Conservation (phyloP, 2,888 invertebrate genomes). For the Andrena dorsata region DNA sequence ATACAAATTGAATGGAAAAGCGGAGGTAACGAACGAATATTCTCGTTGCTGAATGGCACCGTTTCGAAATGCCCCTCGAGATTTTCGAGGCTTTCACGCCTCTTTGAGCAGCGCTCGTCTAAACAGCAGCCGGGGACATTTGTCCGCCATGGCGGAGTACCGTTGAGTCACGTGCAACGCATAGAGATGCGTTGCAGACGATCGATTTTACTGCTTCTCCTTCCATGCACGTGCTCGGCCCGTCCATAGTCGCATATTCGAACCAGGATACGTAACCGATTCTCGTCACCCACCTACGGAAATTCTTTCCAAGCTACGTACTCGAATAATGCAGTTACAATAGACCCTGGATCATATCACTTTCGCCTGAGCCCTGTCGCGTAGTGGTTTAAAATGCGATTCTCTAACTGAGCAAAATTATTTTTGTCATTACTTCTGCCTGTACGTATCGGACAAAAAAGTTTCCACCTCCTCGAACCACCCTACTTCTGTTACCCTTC, state of each 20-base stretch:
- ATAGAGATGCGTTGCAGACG: slow-evolving; percentile 71
- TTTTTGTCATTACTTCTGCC: too few relatives aligned
- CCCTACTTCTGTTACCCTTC: too few relatives aligned
- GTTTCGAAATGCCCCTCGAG: not conserved
- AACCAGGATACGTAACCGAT: slow-evolving; percentile 20
- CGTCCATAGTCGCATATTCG: slow-evolving; percentile 40
- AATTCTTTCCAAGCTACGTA: not conserved
- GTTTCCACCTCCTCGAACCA: too few relatives aligned
- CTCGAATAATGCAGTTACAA: not conserved
- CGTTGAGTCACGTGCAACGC: slow-evolving; percentile 75
- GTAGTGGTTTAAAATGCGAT: too few relatives aligned
- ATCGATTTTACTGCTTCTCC: slow-evolving; percentile 73
- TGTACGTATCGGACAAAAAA: too few relatives aligned
- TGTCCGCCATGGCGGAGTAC: slow-evolving; percentile 72
- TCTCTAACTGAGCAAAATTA: too few relatives aligned
- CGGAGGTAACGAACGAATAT: not conserved
- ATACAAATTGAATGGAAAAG: not conserved
- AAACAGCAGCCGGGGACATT: slow-evolving; percentile 42
- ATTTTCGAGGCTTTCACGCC: slow-evolving; percentile 2
- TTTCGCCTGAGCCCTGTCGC: too few relatives aligned
- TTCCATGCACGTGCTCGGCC: slow-evolving; percentile 64
- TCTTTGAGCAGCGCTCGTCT: slow-evolving; percentile 18
- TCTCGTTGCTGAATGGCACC: not conserved
- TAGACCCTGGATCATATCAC: too few relatives aligned
- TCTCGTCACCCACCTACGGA: not conserved